These are phyloP conservation scores for Epinotia demarniana DNA, from an alignment of 2,888 invertebrate genomes.

Conservation along the genomic window DNA sequence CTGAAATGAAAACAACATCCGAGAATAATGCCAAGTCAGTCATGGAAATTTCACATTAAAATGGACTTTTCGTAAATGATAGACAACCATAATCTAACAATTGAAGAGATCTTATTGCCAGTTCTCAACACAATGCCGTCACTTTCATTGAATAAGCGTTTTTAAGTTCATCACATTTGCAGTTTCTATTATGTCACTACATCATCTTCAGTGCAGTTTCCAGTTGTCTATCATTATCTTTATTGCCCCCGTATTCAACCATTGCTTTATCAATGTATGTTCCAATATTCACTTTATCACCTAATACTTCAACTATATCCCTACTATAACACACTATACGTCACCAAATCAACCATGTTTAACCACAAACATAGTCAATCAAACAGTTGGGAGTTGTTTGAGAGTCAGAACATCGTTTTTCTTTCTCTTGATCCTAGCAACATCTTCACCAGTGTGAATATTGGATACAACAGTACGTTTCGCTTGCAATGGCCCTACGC, in stretches of 20 bases:
- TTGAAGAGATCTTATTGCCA: background rate
- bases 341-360: slow-evolving; percentile 1
- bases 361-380: slow-evolving; percentile 6
- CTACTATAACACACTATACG: background rate
- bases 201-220: background rate
- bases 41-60: slow-evolving; percentile 78
- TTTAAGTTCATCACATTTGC: background rate
- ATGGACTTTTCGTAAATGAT: slow-evolving; percentile 49
- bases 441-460: slow-evolving; percentile 43
- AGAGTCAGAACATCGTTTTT: background rate
- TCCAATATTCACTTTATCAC: slow-evolving; percentile 75
- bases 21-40: slow-evolving; percentile 83
- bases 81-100: slow-evolving; percentile 35
- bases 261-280: slow-evolving; percentile 70
- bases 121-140: background rate
- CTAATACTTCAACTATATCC: background rate
- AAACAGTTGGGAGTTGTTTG: background rate
- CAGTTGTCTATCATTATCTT: slow-evolving; percentile 58
- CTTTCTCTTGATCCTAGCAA: background rate
- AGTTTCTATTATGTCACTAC: background rate
- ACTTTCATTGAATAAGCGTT: background rate
- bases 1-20: slow-evolving; percentile 83
- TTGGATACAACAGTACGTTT: slow-evolving; percentile 44
- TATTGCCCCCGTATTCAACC: slow-evolving; percentile 70
- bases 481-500: slow-evolving; percentile 62